Base-by-base conservation (phyloP, 2,888 invertebrate genomes). In the Scaeva pyrastri region DNA sequence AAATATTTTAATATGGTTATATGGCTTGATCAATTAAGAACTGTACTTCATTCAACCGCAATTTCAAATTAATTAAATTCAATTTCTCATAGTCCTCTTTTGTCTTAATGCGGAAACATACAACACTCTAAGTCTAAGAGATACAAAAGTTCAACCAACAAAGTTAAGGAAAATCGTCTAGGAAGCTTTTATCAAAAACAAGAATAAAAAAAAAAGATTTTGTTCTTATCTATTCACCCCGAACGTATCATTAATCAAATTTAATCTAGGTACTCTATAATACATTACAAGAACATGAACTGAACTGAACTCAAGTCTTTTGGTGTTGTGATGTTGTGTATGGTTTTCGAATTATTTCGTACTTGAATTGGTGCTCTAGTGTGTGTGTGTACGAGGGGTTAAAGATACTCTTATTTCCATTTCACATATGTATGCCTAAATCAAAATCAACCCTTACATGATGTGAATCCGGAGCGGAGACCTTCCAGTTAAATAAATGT, bases 401-500 rank as follows among this genome's bases (percentile, higher is more conserved):
- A 3, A 4, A 4, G 2, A 14, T 41, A 43, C n/a, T 43, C n/a
- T 43, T 8, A n/a, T 43, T 31, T 26, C 26, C 5, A 52, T 21
- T 77, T 21, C 19, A 14, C 7, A 72, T 50, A 26, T n/a, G n/a
- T n/a, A n/a, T n/a, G n/a, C 14, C 16, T 10, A 3, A 12, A 14
- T 48, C 12, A 5, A 56, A 56, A 31, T 56, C 56, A 21, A 60
- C 52, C 48, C 56, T 52, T 16, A 1, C 2, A 39, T 31, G 31
- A 50, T 45, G 31, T 12, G 55, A 26, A 58, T 14, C 6, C n/a
- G 70, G 50, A 60, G 60, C 41, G 50, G n/a, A n/a, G n/a, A n/a
- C n/a, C 43, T 66, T 56, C 76, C 19, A 23, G 41, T 39, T 45
- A 56, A 76, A 76, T 77, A 56, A 58, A 76, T 76, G 39, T 48